Base-by-base conservation (phyloP, 2,888 invertebrate species). In the Parnassius apollo region DNA sequence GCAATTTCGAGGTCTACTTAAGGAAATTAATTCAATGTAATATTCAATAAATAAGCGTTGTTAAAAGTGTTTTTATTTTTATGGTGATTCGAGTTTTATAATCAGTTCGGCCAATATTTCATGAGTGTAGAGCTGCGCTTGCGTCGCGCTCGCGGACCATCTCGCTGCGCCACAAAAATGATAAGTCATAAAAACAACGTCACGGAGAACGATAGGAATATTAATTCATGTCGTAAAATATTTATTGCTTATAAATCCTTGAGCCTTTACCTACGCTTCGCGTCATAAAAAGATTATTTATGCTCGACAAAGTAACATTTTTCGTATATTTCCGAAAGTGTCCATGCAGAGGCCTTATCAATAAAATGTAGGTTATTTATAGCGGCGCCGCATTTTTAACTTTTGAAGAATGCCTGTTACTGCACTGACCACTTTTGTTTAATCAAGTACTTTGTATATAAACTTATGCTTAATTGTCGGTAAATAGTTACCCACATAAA, bases 261-360 rank as follows among this genome's bases (percentile, higher is more conserved):
- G 90, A 89, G 88, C 87, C 88, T 88, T 88, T 91, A 88, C 91
- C 88, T 90, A 91, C 91, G 91, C 86, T 86, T 86, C 87, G 85
- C 88, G 86, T 91, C 91, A 91, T 91, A 91, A 91, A 91, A 91
- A 91, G 85, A 91, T 91, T 89, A 91, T 91, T 91, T 91, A 91
- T 91, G 90, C 82, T 80, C 80, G 85, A 91, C 88, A 89, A 91
- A 83, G 91, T 91, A 89, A 87, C 85, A 89, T 89, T 89, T 89
- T 91, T 91, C 88, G 87, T 90, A 88, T 86, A 79, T 88, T 85
- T 83, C 85, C 79, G 77, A 87, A 87, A 88, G 85, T 86, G 85
- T 84, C 85, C 85, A 79, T 67, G 69, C 70, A 65, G 78, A 77
- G 80, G 76, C 79, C 80, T 89, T 85, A 85, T 86, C 85, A 87